These are phyloP conservation scores for Panzeria rudis DNA, from an alignment of 2,888 invertebrate species.

Conservation along the genomic window DNA sequence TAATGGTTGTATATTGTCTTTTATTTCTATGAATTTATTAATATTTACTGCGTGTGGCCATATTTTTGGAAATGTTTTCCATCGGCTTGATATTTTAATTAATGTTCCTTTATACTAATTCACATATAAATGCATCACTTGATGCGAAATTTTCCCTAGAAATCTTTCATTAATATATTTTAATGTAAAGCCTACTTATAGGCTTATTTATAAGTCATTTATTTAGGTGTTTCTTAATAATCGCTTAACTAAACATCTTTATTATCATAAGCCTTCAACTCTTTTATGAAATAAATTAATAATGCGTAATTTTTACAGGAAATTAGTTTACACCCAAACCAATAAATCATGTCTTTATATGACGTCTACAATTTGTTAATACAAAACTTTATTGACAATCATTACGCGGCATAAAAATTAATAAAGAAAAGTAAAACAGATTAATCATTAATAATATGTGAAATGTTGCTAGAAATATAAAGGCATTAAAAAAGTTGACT, in stretches of 20 bases:
- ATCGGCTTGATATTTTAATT: no score
- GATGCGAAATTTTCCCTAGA: not conserved
- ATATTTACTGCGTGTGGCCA: no score
- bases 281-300: not conserved
- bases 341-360: not conserved
- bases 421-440: not conserved
- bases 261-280: not conserved
- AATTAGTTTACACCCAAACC: not conserved
- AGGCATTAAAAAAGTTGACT: not conserved
- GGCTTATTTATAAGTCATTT: not conserved
- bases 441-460: not conserved
- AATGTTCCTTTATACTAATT: not conserved
- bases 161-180: not conserved
- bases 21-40: no score
- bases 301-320: not conserved
- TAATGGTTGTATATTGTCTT: no score
- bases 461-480: not conserved
- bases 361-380: no score
- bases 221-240: not conserved
- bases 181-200: not conserved
- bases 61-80: no score
- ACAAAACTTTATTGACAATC: not conserved
- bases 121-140: no score
- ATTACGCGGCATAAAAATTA: slow-evolving; percentile 3
- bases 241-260: not conserved